Conservation (phyloP, 1,140 invertebrate genomes). For the Drosophila nikananu region DNA sequence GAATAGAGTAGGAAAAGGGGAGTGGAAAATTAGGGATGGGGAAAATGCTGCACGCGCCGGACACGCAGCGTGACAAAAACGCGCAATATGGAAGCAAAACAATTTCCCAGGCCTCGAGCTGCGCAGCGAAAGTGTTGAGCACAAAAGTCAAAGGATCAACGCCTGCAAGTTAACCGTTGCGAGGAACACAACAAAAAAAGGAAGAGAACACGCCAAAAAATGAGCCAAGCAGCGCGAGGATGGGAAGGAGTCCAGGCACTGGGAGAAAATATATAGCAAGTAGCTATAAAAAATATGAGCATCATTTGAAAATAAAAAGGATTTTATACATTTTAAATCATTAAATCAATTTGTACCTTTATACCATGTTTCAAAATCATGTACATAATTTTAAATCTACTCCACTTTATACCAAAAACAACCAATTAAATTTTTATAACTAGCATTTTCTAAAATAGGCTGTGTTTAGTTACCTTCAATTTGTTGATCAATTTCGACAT, state of each 20-base stretch:
- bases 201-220: constrained; percentile 26
- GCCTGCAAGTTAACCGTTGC: constrained; percentile 68
- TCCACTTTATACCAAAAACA: too few relatives aligned
- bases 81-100: constrained; percentile 66
- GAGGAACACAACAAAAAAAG: constrained; percentile 20
- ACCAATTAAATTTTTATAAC: too few relatives aligned
- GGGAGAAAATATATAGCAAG: neutral
- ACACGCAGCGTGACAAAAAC: constrained; percentile 73
- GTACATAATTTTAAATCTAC: too few relatives aligned
- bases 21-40: neutral
- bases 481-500: too few relatives aligned
- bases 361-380: too few relatives aligned
- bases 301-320: too few relatives aligned
- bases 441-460: too few relatives aligned
- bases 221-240: constrained; percentile 14
- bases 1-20: neutral
- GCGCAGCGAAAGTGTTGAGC: constrained; percentile 71
- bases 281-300: too few relatives aligned
- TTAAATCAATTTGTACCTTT: too few relatives aligned
- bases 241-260: constrained; percentile 2
- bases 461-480: too few relatives aligned
- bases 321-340: too few relatives aligned
- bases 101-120: constrained; percentile 69
- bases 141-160: constrained; percentile 82
- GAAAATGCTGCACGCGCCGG: constrained; percentile 62